Base-by-base conservation (phyloP, 2,888 invertebrate genomes). In the Balanococcus diminutus region DNA sequence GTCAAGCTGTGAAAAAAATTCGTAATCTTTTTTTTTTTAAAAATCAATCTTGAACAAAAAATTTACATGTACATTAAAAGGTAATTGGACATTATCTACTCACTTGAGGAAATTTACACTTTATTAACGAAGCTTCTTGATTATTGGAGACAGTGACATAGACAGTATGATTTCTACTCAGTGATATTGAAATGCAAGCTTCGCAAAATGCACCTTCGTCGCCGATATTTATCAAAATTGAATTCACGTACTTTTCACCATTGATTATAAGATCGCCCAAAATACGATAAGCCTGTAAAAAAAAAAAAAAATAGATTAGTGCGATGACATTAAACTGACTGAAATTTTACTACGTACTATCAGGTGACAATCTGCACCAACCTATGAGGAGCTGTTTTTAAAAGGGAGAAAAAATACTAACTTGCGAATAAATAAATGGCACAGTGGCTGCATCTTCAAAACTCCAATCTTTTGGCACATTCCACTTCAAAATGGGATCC, bases 71-170 rank as follows among this genome's bases (percentile, higher is more conserved):
- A 42, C 3, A 42, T 42, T n/a, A n/a, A n/a, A n/a, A n/a, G n/a
- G n/a, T n/a, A n/a, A n/a, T n/a, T n/a, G n/a, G n/a, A n/a, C n/a
- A 3, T 51, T 19, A 19, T 51, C n/a, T 9, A 61, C 82, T 9
- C 84, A 87, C 87, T 81, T 39, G 19, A 1, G 87, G 87, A n/a
- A 87, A 87, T 51, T 28, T 81, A n/a, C 75, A 31, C 36, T 56
- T 46, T 4, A 87, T 14, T 2, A 72, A 11, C 14, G 25, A 28
- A 42, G 46, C 85, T 84, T 87, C 87, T 72, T 61, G 16, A 39
- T 25, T 32, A 82, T 85, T 56, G 4, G 51, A 32, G 2, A 87
- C 87, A 2, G 79, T 31, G 19, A 86, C 84, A 19, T 81, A 87
- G 0, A 87, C 82, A 28, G n/a, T 28, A 11, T 79, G 61, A 46